phyloP scores from a whole-genome alignment of 37 sponge, comb jelly and placozoan genomes.

The Bolinopsis microptera region DNA sequence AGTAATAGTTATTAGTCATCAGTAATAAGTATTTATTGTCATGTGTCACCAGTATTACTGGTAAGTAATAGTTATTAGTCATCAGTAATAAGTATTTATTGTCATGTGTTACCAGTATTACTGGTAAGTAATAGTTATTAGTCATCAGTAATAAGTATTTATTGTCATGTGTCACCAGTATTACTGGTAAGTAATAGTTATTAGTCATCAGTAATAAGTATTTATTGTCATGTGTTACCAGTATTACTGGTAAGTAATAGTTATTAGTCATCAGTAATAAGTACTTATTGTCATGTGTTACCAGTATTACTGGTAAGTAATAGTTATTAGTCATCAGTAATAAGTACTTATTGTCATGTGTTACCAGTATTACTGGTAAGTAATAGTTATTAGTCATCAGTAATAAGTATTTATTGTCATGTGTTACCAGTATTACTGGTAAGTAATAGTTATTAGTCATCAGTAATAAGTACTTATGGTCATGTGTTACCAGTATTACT shows the following conservation, averaged over 20 bases:
- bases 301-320: constrained; percentile 20
- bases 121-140: neutral
- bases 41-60: constrained; percentile 24
- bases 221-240: neutral
- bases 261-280: too few relatives aligned
- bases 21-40: neutral
- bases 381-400: too few relatives aligned
- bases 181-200: neutral
- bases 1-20: too few relatives aligned
- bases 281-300: neutral
- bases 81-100: too few relatives aligned
- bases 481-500: neutral
- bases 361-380: constrained; percentile 22
- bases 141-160: too few relatives aligned
- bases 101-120: constrained; percentile 12
- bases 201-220: too few relatives aligned
- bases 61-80: too few relatives aligned
- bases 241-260: neutral
- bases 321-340: too few relatives aligned
- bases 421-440: constrained; percentile 26
- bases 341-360: neutral
- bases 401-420: too few relatives aligned
- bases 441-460: neutral
- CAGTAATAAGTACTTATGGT: too few relatives aligned
- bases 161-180: neutral